Evolutionary conservation across 92 coral and sea anemone species (phyloP).

Genomic region (Nematostella vectensis): DNA sequence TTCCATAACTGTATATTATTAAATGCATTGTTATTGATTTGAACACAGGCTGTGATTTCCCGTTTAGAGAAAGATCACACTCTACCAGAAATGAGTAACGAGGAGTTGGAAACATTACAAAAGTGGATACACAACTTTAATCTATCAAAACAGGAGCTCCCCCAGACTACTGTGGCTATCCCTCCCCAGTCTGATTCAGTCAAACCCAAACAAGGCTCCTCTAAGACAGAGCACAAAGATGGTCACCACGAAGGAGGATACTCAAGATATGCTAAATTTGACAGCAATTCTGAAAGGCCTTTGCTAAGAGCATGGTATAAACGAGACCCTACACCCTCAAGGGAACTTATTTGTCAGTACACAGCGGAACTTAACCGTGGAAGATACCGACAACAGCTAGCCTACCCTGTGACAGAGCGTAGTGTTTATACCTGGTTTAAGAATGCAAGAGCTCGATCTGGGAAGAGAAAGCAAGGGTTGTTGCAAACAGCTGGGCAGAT

Average conservation of each 20-base stretch:
- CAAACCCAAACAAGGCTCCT: background rate
- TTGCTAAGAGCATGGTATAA: conserved; percentile 41
- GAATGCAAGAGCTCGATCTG: conserved; percentile 36
- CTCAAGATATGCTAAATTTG: conserved; percentile 29
- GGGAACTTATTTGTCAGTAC: conserved; percentile 15
- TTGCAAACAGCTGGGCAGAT: too few relatives aligned
- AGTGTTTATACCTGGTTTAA: conserved; percentile 56
- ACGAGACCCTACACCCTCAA: conserved; percentile 22
- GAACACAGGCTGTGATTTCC: background rate
- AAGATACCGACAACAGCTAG: conserved; percentile 9
- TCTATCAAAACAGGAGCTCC: too few relatives aligned
- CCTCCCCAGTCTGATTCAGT: background rate
- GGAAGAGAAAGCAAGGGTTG: too few relatives aligned
- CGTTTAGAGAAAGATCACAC: background rate
- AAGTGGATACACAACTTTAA: background rate
- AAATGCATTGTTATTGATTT: background rate
- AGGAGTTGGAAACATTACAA: background rate
- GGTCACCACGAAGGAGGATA: conserved; percentile 1
- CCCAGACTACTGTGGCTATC: background rate
- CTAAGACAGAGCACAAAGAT: background rate
- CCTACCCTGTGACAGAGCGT: conserved; percentile 30
- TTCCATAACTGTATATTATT: too few relatives aligned
- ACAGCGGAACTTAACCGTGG: conserved; percentile 24
- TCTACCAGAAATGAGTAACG: background rate
- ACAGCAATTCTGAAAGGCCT: conserved; percentile 32